Evolutionary conservation across 2,113 vertebrate species (phyloP).

Genomic region (Rhombomys opimus): DNA sequence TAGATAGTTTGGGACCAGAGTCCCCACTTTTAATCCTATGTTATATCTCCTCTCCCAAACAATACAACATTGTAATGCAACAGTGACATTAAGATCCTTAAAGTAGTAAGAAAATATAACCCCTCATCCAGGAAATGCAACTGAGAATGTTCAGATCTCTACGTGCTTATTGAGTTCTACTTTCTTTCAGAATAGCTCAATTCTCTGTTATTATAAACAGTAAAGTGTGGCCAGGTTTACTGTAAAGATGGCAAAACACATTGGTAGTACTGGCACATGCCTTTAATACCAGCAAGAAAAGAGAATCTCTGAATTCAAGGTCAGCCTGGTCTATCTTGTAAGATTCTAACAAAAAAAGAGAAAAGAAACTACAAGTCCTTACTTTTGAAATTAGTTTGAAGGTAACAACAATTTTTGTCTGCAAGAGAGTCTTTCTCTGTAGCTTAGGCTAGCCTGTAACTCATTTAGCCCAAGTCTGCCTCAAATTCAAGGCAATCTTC

Average conservation of each 20-base stretch:
- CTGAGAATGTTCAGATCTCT: slow-evolving; percentile 18
- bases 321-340: not conserved
- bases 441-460: not conserved
- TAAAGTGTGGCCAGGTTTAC: slow-evolving; percentile 8
- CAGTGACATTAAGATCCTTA: slow-evolving; percentile 26
- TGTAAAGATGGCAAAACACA: not conserved
- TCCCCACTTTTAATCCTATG: not conserved
- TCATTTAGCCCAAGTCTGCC: not conserved
- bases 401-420: not conserved
- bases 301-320: not conserved
- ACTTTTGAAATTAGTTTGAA: slow-evolving; percentile 37
- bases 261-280: not conserved
- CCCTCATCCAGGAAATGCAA: slow-evolving; percentile 9
- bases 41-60: not conserved
- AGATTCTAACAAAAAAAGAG: not conserved
- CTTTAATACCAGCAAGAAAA: not conserved
- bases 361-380: not conserved
- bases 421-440: not conserved
- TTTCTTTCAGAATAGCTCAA: slow-evolving; percentile 54
- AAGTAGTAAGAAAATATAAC: slow-evolving; percentile 4
- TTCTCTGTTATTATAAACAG: slow-evolving; percentile 35
- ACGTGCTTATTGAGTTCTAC: slow-evolving; percentile 37
- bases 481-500: not conserved
- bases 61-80: not conserved
- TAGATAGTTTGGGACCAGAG: not conserved